A percentile compares a stretch with the other conserved stretches of the same genome.
Conservation (phyloP, 2,888 invertebrate genomes). For the Periphyllus acericola region DNA sequence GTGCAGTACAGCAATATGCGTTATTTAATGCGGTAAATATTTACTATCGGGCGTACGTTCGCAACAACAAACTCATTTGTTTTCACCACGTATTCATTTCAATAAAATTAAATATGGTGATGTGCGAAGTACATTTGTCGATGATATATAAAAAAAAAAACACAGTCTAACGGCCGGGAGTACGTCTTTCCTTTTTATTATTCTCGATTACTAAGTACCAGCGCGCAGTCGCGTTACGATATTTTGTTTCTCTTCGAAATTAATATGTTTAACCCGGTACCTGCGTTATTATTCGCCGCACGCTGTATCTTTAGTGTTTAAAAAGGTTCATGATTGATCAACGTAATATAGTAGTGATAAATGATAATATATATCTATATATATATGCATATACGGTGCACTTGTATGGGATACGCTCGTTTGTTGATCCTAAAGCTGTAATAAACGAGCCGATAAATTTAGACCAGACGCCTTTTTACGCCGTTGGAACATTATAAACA, state of each 20-base stretch:
- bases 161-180: background rate
- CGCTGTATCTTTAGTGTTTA: background rate
- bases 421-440: background rate
- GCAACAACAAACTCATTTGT: background rate
- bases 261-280: too few relatives aligned
- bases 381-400: background rate
- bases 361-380: background rate
- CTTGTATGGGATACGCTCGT: background rate
- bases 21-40: constrained; percentile 28
- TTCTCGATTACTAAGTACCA: background rate
- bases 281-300: too few relatives aligned
- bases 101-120: background rate
- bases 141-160: too few relatives aligned
- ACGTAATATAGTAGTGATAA: background rate
- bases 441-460: constrained; percentile 43
- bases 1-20: background rate
- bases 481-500: constrained; percentile 24
- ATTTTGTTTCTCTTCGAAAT: too few relatives aligned
- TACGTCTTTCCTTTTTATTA: background rate
- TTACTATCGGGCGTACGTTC: background rate
- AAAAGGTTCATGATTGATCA: background rate
- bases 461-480: constrained; percentile 42
- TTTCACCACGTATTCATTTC: background rate
- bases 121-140: too few relatives aligned
- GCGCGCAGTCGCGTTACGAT: too few relatives aligned